These are phyloP conservation scores for Bimastos eiseni DNA, from an alignment of 2,888 invertebrate species.

Conservation along the genomic window DNA sequence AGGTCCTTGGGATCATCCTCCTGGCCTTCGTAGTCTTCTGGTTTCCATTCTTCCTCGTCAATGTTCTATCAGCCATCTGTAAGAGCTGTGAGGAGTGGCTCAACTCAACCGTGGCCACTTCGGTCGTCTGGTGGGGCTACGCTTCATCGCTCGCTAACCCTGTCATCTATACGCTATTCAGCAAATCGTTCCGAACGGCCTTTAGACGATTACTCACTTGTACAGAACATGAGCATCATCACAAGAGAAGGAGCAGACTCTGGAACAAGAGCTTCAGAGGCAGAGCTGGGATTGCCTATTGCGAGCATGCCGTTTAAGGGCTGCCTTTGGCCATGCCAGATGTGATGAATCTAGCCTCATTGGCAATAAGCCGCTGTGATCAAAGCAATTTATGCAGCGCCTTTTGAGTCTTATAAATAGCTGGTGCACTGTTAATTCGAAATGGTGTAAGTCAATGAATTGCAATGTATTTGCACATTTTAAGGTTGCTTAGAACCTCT, in stretches of 20 bases:
- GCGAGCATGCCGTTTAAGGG: neutral
- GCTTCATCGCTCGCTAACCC: slow-evolving; percentile 60
- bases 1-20: slow-evolving; percentile 61
- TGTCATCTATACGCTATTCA: slow-evolving; percentile 62
- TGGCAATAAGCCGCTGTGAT: too few relatives aligned
- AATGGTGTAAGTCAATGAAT: neutral
- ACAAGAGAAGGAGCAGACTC: neutral
- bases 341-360: too few relatives aligned
- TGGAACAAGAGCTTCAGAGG: neutral
- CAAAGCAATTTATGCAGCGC: neutral
- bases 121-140: slow-evolving; percentile 61
- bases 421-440: neutral
- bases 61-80: slow-evolving; percentile 56
- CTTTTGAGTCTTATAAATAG: neutral
- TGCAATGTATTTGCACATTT: neutral
- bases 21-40: slow-evolving; percentile 59
- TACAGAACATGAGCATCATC: slow-evolving; percentile 39
- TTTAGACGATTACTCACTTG: slow-evolving; percentile 55
- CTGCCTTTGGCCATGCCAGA: neutral
- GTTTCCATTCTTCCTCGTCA: slow-evolving; percentile 61
- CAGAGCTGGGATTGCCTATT: neutral
- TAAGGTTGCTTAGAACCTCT: too few relatives aligned
- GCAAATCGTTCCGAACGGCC: slow-evolving; percentile 58
- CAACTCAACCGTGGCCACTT: slow-evolving; percentile 53
- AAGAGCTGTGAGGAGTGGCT: slow-evolving; percentile 48